These are phyloP conservation scores for Vannuccia rotundouncinata DNA, from an alignment of 2,888 invertebrate species.

Conservation along the genomic window DNA sequence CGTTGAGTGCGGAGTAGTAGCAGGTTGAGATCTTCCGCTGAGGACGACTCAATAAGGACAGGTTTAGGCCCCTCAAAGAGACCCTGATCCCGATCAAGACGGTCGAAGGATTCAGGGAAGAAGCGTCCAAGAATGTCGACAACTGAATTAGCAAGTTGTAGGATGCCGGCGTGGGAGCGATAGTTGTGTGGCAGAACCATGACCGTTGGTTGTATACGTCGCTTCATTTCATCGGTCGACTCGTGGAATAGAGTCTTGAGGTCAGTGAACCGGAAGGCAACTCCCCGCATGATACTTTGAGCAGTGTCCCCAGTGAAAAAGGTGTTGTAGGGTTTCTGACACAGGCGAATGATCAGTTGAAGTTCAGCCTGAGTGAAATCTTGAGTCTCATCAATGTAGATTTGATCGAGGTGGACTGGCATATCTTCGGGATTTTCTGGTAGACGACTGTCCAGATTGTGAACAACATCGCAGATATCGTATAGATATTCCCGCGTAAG, in stretches of 20 bases:
- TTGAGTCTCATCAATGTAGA: slow-evolving; percentile 51
- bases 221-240: slow-evolving; percentile 41
- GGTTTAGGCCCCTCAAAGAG: slow-evolving; percentile 48
- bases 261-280: slow-evolving; percentile 49
- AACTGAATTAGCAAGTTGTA: slow-evolving; percentile 47
- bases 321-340: slow-evolving; percentile 48
- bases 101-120: slow-evolving; percentile 50
- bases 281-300: slow-evolving; percentile 50
- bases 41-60: slow-evolving; percentile 48
- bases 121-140: slow-evolving; percentile 45
- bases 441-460: slow-evolving; percentile 41
- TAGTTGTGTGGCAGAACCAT: slow-evolving; percentile 48
- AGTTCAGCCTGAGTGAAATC: slow-evolving; percentile 51
- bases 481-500: slow-evolving; percentile 43
- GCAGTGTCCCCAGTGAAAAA: slow-evolving; percentile 48
- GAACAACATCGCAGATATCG: slow-evolving; percentile 46
- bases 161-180: slow-evolving; percentile 49
- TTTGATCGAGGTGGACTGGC: slow-evolving; percentile 43
- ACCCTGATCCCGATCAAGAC: slow-evolving; percentile 48
- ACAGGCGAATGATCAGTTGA: slow-evolving; percentile 46
- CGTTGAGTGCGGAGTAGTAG: slow-evolving; percentile 45
- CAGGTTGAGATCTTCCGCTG: slow-evolving; percentile 46
- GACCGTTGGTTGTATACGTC: slow-evolving; percentile 43
- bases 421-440: slow-evolving; percentile 38
- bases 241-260: slow-evolving; percentile 47